A percentile compares a stretch with the other conserved stretches of the same genome.
Evolutionary conservation across 1,140 invertebrate genomes (phyloP).

Genomic region (Cecropterus lyciades): DNA sequence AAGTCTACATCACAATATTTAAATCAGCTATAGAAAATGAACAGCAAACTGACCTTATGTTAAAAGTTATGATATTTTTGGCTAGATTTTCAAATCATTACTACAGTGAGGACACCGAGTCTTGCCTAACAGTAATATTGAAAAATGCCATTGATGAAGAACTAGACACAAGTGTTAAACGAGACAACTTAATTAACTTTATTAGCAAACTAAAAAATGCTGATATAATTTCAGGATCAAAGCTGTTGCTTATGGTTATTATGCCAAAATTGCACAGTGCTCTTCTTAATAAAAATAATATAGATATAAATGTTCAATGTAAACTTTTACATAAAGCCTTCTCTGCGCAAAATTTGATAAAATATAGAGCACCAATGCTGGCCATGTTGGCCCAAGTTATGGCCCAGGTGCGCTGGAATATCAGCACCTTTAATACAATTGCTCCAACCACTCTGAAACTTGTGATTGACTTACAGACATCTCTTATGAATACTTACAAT

Average conservation of each 20-base stretch:
- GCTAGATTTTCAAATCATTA: constrained; percentile 63
- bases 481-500: constrained; percentile 55
- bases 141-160: constrained; percentile 50
- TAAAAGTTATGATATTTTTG: constrained; percentile 57
- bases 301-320: constrained; percentile 54
- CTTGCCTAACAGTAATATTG: constrained; percentile 52
- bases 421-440: constrained; percentile 52
- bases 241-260: constrained; percentile 64
- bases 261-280: constrained; percentile 69
- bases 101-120: constrained; percentile 64
- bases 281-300: constrained; percentile 54
- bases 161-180: constrained; percentile 49
- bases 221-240: constrained; percentile 53
- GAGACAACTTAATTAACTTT: constrained; percentile 62
- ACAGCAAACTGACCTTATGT: constrained; percentile 64
- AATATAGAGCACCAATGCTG: constrained; percentile 66
- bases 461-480: constrained; percentile 53
- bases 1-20: constrained; percentile 64
- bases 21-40: constrained; percentile 59
- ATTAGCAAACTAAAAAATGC: constrained; percentile 51
- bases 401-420: constrained; percentile 63
- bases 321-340: constrained; percentile 55
- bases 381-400: constrained; percentile 70
- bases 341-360: constrained; percentile 51
- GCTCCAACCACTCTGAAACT: constrained; percentile 53